Evolutionary conservation across 92 coral and sea anemone genomes (phyloP).

Genomic region (Zoanthus sansibaricus): DNA sequence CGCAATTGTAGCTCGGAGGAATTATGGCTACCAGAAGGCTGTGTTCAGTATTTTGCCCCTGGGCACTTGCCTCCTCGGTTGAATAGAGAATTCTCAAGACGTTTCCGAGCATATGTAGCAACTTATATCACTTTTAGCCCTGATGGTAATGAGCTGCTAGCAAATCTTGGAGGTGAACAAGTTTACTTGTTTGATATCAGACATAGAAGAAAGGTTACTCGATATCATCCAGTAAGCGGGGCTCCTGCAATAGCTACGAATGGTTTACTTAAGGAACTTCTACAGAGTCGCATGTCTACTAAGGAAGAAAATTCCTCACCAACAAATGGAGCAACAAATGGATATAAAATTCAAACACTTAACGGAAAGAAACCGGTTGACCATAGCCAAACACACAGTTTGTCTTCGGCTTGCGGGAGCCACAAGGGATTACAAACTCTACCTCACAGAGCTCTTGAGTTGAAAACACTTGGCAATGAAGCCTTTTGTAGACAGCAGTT

Average conservation of each 20-base stretch:
- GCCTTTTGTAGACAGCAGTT: conserved; percentile 94
- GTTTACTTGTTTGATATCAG: conserved; percentile 89
- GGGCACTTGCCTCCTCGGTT: conserved; percentile 92
- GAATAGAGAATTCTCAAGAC: conserved; percentile 73
- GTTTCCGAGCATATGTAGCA: conserved; percentile 83
- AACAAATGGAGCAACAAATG: conserved; percentile 83
- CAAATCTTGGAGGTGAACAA: conserved; percentile 97
- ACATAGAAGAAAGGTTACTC: conserved; percentile 60
- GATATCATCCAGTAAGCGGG: conserved; percentile 69
- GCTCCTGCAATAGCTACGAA: conserved; percentile 61
- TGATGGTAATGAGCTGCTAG: conserved; percentile 86
- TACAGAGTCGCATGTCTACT: conserved; percentile 20
- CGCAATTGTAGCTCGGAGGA: conserved; percentile 64
- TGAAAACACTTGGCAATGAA: conserved; percentile 87
- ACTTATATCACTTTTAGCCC: conserved; percentile 93
- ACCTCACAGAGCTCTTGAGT: conserved; percentile 83
- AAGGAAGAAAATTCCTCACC: conserved; percentile 61
- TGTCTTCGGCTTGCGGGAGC: conserved; percentile 41
- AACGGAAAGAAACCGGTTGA: conserved; percentile 76
- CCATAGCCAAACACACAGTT: conserved; percentile 17
- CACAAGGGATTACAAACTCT: conserved; percentile 55
- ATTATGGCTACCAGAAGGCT: conserved; percentile 79
- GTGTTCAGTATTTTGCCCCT: conserved; percentile 96
- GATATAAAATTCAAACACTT: conserved; percentile 71
- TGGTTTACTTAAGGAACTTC: conserved; percentile 67